A percentile compares a stretch with the other conserved stretches of the same genome.
phyloP scores from a whole-genome alignment of 2,113 vertebrate species.

The western clawed frog (Xenopus tropicalis) region UCB_Xtro_10.0 CM004450.2:145084501-145085000 shows the following conservation, averaged over 20 bases:
- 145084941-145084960: not conserved
- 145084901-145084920: not conserved
- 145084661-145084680: not conserved
- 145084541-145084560: not conserved
- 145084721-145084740: no score
- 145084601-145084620: not conserved
- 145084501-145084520: no score
- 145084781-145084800: not conserved
- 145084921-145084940: not conserved
- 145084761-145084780: no score
- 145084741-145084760: no score
- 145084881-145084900: no score
- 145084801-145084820: no score
- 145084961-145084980: not conserved
- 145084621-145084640: not conserved
- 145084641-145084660: not conserved
- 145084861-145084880: conserved; percentile 19
- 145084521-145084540: conserved; percentile 16
- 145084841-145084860: not conserved
- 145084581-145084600: no score
- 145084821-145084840: no score
- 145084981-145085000: no score
- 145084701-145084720: not conserved
- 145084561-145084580: not conserved
- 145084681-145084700: not conserved